Evolutionary conservation across 2,797 vertebrate genomes (phyloP).

Genomic region (Tolypeutes matacus): DNA sequence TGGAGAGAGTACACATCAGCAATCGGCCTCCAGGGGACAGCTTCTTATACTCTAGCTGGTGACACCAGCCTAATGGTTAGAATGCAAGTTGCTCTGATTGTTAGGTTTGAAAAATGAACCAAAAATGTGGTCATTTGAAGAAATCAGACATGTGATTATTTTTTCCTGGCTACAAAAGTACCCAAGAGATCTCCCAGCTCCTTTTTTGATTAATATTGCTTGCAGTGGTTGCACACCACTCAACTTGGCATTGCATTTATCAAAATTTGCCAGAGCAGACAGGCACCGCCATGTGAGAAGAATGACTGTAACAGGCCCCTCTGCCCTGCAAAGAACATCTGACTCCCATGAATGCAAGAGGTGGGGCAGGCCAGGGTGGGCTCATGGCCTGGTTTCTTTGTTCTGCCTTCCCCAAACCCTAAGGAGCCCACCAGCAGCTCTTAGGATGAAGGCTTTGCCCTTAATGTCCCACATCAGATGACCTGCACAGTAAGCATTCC

Average conservation of each 20-base stretch:
- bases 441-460: not conserved
- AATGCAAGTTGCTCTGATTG: constrained; percentile 53
- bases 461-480: not conserved
- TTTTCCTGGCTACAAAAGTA: constrained; percentile 57
- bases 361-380: not conserved
- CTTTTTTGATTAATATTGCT: constrained; percentile 81
- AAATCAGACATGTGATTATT: constrained; percentile 74
- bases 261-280: constrained; percentile 87
- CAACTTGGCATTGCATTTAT: constrained; percentile 86
- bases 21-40: constrained; percentile 31
- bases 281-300: constrained; percentile 79
- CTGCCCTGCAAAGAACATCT: constrained; percentile 54
- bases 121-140: constrained; percentile 69
- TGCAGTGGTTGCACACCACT: constrained; percentile 69
- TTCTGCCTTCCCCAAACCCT: not conserved
- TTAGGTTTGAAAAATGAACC: not conserved
- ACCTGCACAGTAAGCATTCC: not conserved
- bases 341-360: not conserved
- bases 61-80: not conserved
- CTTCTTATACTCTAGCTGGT: constrained; percentile 14
- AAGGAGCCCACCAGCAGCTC: not conserved
- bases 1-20: constrained; percentile 39
- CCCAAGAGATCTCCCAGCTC: constrained; percentile 50
- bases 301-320: constrained; percentile 48
- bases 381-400: not conserved